phyloP scores from a whole-genome alignment of 2,113 vertebrate genomes.

The Amblyopsis rosae region DNA sequence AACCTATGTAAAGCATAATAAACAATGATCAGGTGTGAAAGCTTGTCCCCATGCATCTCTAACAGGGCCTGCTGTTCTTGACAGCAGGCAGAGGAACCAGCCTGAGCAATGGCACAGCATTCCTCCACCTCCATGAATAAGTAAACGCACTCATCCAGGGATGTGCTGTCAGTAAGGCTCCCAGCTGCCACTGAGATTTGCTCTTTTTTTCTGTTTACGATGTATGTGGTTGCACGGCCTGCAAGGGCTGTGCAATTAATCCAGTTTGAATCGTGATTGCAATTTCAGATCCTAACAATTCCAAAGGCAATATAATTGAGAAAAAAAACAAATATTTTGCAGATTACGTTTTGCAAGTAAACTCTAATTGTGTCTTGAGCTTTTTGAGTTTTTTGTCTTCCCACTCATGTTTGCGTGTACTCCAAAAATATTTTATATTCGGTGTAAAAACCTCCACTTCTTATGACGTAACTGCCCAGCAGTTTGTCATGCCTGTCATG shows the following conservation, averaged over 20 bases:
- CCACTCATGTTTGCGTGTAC: too few species aligned
- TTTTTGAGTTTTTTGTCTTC: background rate
- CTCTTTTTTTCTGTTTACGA: slow-evolving; percentile 63
- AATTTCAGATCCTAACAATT: background rate
- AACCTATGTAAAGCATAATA: too few species aligned
- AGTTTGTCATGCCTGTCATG: too few species aligned
- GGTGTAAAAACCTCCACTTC: too few species aligned
- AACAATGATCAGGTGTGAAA: too few species aligned
- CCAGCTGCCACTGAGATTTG: slow-evolving; percentile 53
- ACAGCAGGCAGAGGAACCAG: slow-evolving; percentile 52
- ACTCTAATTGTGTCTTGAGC: too few species aligned
- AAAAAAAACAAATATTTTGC: background rate
- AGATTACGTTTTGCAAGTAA: background rate
- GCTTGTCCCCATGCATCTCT: slow-evolving; percentile 63
- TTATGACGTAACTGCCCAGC: too few species aligned
- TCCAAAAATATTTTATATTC: too few species aligned
- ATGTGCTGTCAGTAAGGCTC: slow-evolving; percentile 48
- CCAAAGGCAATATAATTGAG: too few species aligned
- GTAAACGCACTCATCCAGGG: slow-evolving; percentile 57
- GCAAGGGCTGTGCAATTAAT: slow-evolving; percentile 28
- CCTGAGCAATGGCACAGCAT: slow-evolving; percentile 37
- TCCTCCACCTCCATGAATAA: slow-evolving; percentile 69
- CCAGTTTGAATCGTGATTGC: slow-evolving; percentile 9
- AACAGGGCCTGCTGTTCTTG: slow-evolving; percentile 55
- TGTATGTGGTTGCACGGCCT: slow-evolving; percentile 35